These are phyloP conservation scores for Pandemis heparana DNA, from an alignment of 2,888 invertebrate species.

Conservation along the genomic window DNA sequence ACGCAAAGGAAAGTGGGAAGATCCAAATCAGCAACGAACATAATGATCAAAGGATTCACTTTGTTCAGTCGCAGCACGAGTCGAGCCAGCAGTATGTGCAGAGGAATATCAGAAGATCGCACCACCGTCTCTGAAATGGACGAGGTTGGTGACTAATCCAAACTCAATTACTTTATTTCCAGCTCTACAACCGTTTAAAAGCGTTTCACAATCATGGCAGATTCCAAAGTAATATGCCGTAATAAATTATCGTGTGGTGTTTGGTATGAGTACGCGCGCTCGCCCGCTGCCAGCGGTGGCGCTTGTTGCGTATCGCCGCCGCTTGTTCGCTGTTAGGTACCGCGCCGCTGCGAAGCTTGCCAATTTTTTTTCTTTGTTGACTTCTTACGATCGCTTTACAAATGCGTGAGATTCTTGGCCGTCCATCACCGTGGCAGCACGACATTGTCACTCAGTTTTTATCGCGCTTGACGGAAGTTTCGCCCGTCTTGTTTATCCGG, in stretches of 20 bases:
- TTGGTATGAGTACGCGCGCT: constrained; percentile 59
- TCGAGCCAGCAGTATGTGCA: constrained; percentile 84
- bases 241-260: constrained; percentile 67
- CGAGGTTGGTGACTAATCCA: constrained; percentile 81
- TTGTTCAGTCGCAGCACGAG: constrained; percentile 85
- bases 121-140: constrained; percentile 88
- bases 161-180: constrained; percentile 47
- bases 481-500: constrained; percentile 50
- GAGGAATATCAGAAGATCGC: constrained; percentile 87
- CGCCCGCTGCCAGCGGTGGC: constrained; percentile 49
- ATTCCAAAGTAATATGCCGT: constrained; percentile 58
- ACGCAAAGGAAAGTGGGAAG: constrained; percentile 81
- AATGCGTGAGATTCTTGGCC: constrained; percentile 64
- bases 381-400: constrained; percentile 60
- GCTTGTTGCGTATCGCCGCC: constrained; percentile 53
- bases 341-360: constrained; percentile 63
- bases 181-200: constrained; percentile 51
- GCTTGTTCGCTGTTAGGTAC: constrained; percentile 55
- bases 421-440: constrained; percentile 59
- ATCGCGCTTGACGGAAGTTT: constrained; percentile 58
- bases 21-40: constrained; percentile 92
- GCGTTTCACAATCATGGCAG: constrained; percentile 56
- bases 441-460: constrained; percentile 63
- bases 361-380: constrained; percentile 77
- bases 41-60: constrained; percentile 93